Evolutionary conservation across 2,888 invertebrate genomes (phyloP), one percentile per base, ranked within the genome.

Genomic region (Tridacna crocea): DNA sequence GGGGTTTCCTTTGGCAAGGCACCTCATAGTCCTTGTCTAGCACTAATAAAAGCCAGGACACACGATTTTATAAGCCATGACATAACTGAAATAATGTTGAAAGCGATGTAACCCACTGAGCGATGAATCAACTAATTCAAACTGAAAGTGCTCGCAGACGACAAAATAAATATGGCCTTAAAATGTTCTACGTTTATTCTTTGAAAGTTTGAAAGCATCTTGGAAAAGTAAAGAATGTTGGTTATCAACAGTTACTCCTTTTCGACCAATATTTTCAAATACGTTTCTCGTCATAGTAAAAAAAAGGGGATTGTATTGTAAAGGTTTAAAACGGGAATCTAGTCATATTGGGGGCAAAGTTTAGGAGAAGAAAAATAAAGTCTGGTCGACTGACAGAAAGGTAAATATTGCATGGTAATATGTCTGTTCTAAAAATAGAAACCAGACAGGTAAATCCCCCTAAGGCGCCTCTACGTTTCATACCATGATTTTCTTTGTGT

Each of bases 401-500:
- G 55, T 55, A 55, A 55, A 15, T 55, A 19, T 55, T 55, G 10
- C 10, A 36, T 36, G 36, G 36, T 55, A 12, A 46, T 12, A 46
- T 3, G 70, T 70, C 22, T 58, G 77, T 55, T 68, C 84, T 84
- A 84, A 68, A 81, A 84, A 84, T 84, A 84, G 79, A 26, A 15
- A 27, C 22, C 60, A 79, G 68, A 78, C 80, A 80, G 84, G 82
- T 77, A 80, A 77, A 66, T 72, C 81, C 84, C 75, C 36, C 46
- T 36, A 60, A 2, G 81, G 74, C 76, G 81, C 81, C 84, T 63
- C 81, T 10, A 12, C 55, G 70, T 66, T 72, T 76, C 48, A 77
- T 26, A 79, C 82, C 80, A 74, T 72, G 72, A 70, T 75, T 77
- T 77, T 79, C 82, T 84, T 84, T 84, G 84, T 84, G 78, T 76